Percentiles rank a stretch among this genome's conserved stretches.
phyloP scores from a whole-genome alignment of 2,113 vertebrate species.

The Rhabdomys dilectus region DNA sequence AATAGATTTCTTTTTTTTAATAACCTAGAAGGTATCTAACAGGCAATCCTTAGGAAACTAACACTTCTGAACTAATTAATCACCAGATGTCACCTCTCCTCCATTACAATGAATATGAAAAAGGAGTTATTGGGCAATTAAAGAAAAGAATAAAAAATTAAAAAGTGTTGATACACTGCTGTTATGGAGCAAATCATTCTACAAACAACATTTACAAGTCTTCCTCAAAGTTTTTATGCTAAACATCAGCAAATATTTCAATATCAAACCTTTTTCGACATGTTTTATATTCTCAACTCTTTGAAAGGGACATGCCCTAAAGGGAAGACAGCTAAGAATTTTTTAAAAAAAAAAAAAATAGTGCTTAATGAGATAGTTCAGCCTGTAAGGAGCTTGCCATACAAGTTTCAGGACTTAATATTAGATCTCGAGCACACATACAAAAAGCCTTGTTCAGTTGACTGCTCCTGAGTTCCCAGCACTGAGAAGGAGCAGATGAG shows the following conservation, averaged over 20 bases:
- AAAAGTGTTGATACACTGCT: conserved; percentile 66
- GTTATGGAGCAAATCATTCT: conserved; percentile 67
- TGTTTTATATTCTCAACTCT: conserved; percentile 30
- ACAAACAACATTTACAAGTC: conserved; percentile 65
- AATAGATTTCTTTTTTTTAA: conserved; percentile 82
- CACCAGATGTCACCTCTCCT: conserved; percentile 82
- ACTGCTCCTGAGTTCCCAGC: too few relatives aligned
- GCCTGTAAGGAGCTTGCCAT: not conserved
- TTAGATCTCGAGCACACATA: too few relatives aligned
- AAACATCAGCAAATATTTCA: conserved; percentile 64
- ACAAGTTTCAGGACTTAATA: too few relatives aligned
- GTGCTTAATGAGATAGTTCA: not conserved
- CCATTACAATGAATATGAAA: conserved; percentile 81
- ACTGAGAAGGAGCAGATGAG: too few relatives aligned
- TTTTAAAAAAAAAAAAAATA: not conserved
- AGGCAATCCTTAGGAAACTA: conserved; percentile 79
- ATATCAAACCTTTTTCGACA: conserved; percentile 55
- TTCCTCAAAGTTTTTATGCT: conserved; percentile 59
- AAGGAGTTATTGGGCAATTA: conserved; percentile 73
- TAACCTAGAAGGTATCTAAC: conserved; percentile 80
- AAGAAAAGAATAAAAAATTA: conserved; percentile 40
- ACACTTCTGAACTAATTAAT: conserved; percentile 88
- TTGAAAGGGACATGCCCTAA: conserved; percentile 41
- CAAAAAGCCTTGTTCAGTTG: too few relatives aligned
- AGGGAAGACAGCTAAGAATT: not conserved